These are phyloP conservation scores for Pilophorus perplexus DNA, from an alignment of 2,888 invertebrate genomes.

Conservation along the genomic window DNA sequence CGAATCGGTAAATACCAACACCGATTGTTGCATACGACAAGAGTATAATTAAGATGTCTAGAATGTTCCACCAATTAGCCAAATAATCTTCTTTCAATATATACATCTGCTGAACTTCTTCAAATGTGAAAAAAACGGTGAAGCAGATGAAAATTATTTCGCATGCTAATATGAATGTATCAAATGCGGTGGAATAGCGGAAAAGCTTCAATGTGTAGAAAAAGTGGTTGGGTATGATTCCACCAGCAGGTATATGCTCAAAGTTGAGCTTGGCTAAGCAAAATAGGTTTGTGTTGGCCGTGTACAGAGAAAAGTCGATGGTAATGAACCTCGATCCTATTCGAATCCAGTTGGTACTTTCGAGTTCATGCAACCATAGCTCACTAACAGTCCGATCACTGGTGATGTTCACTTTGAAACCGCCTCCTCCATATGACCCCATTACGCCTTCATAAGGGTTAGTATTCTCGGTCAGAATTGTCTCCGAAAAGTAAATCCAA, in stretches of 20 bases:
- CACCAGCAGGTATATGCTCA: slow-evolving; percentile 16
- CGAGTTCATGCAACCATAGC: slow-evolving; percentile 56
- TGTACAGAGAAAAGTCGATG: slow-evolving; percentile 70
- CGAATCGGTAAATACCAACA: not conserved
- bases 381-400: slow-evolving; percentile 53
- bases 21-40: not conserved
- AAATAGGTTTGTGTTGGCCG: slow-evolving; percentile 70
- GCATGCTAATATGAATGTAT: slow-evolving; percentile 1
- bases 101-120: slow-evolving; percentile 1
- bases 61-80: slow-evolving; percentile 19
- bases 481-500: not conserved
- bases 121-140: slow-evolving; percentile 15
- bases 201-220: slow-evolving; percentile 13
- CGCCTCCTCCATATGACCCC: slow-evolving; percentile 57
- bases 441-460: slow-evolving; percentile 55
- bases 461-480: not conserved
- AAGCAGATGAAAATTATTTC: slow-evolving; percentile 4
- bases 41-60: slow-evolving; percentile 1
- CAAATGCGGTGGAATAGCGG: not conserved
- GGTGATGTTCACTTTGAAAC: slow-evolving; percentile 59
- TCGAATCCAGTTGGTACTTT: slow-evolving; percentile 63
- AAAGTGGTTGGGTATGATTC: not conserved
- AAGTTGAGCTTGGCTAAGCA: slow-evolving; percentile 53
- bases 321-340: slow-evolving; percentile 66
- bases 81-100: not conserved